These are phyloP conservation scores for Lepidothrix coronata DNA, from an alignment of 2,113 vertebrate species.

Conservation along the genomic window DNA sequence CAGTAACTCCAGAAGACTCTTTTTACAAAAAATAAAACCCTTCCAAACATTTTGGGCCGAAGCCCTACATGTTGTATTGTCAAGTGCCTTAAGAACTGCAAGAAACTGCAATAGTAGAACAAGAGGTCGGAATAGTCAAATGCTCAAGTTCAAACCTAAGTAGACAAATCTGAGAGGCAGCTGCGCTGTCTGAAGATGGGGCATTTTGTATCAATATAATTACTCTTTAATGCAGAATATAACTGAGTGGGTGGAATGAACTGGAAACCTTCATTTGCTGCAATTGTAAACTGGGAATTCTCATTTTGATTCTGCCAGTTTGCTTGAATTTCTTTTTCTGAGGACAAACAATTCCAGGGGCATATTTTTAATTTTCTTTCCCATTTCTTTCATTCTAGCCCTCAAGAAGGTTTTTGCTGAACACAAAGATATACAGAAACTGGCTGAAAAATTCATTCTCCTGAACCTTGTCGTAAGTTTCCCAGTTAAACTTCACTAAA, in stretches of 20 bases:
- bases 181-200: not conserved
- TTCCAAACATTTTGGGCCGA: not conserved
- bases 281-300: not conserved
- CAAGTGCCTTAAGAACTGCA: not conserved
- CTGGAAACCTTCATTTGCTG: not conserved
- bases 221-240: not conserved
- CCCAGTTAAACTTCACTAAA: not conserved
- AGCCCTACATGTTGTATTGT: not conserved
- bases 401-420: conserved; percentile 89
- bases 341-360: not conserved
- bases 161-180: not conserved
- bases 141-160: not conserved
- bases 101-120: not conserved
- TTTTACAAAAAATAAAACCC: not conserved
- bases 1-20: not conserved
- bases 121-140: not conserved
- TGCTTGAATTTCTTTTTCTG: not conserved
- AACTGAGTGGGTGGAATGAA: not conserved
- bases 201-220: not conserved
- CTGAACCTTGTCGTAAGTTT: conserved; percentile 90
- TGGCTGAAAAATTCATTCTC: conserved; percentile 86
- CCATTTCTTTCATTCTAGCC: conserved; percentile 66
- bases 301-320: not conserved
- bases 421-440: conserved; percentile 83
- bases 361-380: not conserved